Percentiles rank a stretch among this genome's conserved stretches.
phyloP scores from a whole-genome alignment of 2,797 vertebrate genomes.

The Microctenopoma lineatum region DNA sequence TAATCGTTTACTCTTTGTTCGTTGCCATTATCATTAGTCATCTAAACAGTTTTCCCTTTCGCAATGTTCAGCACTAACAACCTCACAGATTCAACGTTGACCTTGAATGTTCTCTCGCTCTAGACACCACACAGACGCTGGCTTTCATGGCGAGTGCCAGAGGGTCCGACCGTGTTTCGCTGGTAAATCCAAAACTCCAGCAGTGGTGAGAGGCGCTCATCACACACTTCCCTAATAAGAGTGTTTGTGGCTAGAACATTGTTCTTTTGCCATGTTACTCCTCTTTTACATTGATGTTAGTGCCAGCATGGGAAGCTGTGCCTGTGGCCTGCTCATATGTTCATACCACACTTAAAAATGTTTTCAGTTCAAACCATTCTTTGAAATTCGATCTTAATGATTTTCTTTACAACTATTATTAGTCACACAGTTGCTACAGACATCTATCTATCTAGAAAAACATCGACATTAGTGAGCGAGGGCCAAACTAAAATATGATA shows the following conservation, averaged over 20 bases:
- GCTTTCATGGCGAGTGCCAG: conserved; percentile 28
- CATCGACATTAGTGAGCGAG: conserved; percentile 16
- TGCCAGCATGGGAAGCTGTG: conserved; percentile 37
- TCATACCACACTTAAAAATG: conserved; percentile 28
- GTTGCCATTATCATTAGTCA: conserved; percentile 41
- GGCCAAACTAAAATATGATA: conserved; percentile 25
- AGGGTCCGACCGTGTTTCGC: conserved; percentile 45
- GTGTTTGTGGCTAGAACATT: conserved; percentile 52
- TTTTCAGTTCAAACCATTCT: no score
- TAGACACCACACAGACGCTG: conserved; percentile 44
- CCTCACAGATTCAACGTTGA: conserved; percentile 48
- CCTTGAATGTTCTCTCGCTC: conserved; percentile 49
- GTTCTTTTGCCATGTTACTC: conserved; percentile 29
- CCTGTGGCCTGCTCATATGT: conserved; percentile 32
- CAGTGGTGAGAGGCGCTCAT: conserved; percentile 56
- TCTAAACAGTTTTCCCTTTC: conserved; percentile 50
- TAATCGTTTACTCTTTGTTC: conserved; percentile 54
- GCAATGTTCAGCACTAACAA: conserved; percentile 55
- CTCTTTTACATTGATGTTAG: conserved; percentile 9
- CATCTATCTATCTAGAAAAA: not conserved
- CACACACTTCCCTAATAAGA: conserved; percentile 55
- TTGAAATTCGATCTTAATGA: conserved; percentile 15
- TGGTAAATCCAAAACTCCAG: conserved; percentile 46
- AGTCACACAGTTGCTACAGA: conserved; percentile 3
- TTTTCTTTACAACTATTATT: conserved; percentile 10